These are phyloP conservation scores for Zapornia atra DNA, from an alignment of 2,113 vertebrate species.

Conservation along the genomic window DNA sequence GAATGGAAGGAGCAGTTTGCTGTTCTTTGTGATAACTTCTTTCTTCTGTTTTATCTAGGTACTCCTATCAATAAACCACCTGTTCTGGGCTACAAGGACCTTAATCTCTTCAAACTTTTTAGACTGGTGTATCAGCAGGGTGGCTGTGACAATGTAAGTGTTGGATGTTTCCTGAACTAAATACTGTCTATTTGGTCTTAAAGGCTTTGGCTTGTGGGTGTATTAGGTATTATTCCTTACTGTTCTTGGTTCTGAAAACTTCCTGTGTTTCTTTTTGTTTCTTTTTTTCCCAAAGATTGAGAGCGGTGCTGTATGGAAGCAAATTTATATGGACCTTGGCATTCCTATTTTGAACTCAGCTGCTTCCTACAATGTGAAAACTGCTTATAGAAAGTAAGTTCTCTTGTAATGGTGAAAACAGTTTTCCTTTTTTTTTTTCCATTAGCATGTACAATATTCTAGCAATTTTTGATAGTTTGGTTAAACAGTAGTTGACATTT, in stretches of 20 bases:
- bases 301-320: constrained; percentile 97
- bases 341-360: constrained; percentile 98
- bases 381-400: constrained; percentile 97
- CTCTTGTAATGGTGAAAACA: neutral
- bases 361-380: constrained; percentile 99
- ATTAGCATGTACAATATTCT: neutral
- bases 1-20: neutral
- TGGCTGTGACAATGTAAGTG: constrained; percentile 92
- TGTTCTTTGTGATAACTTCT: neutral
- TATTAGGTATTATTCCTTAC: neutral
- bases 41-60: constrained; percentile 75
- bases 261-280: neutral
- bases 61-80: constrained; percentile 99
- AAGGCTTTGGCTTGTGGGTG: neutral
- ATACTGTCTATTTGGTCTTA: neutral
- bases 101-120: constrained; percentile 98
- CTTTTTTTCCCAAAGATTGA: constrained; percentile 83
- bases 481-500: neutral
- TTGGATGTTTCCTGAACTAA: neutral
- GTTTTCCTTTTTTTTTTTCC: neutral
- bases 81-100: constrained; percentile 96
- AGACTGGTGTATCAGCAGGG: constrained; percentile 92
- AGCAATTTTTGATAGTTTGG: neutral
- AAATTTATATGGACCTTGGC: constrained; percentile 99
- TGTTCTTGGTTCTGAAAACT: neutral